phyloP scores from a whole-genome alignment of 2,113 vertebrate species.

The Thalassarche chlororhynchos region DNA sequence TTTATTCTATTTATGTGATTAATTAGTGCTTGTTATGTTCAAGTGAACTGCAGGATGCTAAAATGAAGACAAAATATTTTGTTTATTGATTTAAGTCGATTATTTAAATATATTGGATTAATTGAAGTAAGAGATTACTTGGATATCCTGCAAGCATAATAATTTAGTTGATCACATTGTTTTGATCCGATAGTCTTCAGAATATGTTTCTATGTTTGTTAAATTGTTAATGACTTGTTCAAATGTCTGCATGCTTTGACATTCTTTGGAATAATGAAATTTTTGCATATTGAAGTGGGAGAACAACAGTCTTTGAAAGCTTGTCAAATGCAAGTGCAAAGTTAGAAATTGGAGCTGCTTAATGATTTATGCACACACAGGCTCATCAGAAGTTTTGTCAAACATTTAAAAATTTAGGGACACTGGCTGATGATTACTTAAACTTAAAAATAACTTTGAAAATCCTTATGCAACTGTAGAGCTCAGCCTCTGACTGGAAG shows the following conservation, averaged over 20 bases:
- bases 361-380: neutral
- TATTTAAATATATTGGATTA: neutral
- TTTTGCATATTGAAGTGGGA: neutral
- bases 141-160: neutral
- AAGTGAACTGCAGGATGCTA: neutral
- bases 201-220: neutral
- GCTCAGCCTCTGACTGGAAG: neutral
- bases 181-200: neutral
- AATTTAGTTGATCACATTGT: neutral
- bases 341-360: neutral
- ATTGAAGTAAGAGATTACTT: constrained; percentile 8
- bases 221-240: neutral
- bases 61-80: neutral
- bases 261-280: neutral
- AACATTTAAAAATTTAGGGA: neutral
- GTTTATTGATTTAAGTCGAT: neutral
- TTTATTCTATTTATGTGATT: neutral
- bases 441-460: neutral
- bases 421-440: neutral
- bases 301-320: neutral
- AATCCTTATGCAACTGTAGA: neutral
- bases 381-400: neutral
- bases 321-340: neutral
- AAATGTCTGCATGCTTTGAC: neutral
- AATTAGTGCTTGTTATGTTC: neutral